These are phyloP conservation scores for Hippocampus comes DNA, from an alignment of 2,113 vertebrate genomes.

Conservation along the genomic window DNA sequence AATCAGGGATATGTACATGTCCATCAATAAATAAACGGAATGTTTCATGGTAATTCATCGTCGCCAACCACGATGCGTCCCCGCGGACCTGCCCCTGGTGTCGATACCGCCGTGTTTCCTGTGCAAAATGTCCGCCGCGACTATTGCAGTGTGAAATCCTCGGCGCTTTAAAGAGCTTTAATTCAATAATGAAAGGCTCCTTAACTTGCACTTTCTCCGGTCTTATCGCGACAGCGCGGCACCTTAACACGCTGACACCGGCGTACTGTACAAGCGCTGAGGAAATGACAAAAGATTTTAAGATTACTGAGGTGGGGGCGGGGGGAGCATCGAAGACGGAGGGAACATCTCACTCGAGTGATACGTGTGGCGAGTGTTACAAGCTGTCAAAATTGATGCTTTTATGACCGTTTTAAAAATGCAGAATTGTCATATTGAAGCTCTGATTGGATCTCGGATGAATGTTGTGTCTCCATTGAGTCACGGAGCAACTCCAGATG, in stretches of 20 bases:
- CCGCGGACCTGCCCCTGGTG: neutral
- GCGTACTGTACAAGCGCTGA: neutral
- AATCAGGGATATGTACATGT: no score
- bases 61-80: neutral
- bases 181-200: neutral
- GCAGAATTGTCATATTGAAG: neutral
- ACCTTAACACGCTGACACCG: neutral
- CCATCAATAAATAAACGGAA: neutral
- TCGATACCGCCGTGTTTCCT: neutral
- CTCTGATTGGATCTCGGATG: neutral
- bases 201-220: neutral
- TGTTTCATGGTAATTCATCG: neutral
- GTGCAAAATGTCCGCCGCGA: neutral
- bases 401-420: neutral
- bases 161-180: neutral
- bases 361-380: neutral
- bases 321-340: neutral
- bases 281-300: slow-evolving; percentile 4
- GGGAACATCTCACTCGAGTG: neutral
- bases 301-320: neutral
- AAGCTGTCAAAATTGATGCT: neutral
- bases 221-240: neutral
- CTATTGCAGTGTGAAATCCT: neutral
- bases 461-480: no score
- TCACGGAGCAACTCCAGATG: no score